A percentile compares a stretch with the other conserved stretches of the same genome.
Evolutionary conservation across 1,140 invertebrate species (phyloP).

Genomic region (Drosophila kanapiae): DNA sequence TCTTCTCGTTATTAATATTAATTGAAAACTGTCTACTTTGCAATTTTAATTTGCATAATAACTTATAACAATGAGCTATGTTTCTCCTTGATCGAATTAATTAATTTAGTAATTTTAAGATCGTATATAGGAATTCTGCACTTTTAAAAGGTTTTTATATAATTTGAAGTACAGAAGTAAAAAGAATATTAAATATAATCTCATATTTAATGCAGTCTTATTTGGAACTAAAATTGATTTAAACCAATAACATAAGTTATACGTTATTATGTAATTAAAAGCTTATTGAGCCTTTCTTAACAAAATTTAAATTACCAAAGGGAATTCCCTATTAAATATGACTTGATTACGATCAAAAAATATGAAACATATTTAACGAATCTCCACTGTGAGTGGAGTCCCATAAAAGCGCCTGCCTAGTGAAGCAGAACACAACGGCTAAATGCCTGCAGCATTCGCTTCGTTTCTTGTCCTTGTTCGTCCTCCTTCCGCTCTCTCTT

Average conservation of each 20-base stretch:
- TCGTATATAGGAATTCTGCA: not conserved
- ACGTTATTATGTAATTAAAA: not conserved
- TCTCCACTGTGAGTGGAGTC: conserved; percentile 29
- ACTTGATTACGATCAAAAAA: not conserved
- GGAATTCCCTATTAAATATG: rapidly evolving
- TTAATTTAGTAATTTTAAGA: conserved; percentile 20
- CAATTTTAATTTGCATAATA: conserved; percentile 9
- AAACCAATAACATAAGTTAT: too few species aligned
- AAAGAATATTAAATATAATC: too few species aligned
- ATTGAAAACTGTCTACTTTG: conserved; percentile 7
- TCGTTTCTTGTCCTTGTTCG: conserved; percentile 13
- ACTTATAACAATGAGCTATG: conserved; percentile 1
- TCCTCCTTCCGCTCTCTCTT: not conserved
- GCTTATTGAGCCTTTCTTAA: too few species aligned
- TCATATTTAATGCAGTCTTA: too few species aligned
- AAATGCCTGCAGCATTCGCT: conserved; percentile 56
- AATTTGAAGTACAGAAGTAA: too few species aligned
- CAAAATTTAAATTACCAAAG: not conserved
- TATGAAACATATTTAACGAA: not conserved
- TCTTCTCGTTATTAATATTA: conserved; percentile 10
- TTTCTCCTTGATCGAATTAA: not conserved
- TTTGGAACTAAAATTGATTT: too few species aligned
- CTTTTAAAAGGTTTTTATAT: not conserved
- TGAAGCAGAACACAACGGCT: conserved; percentile 37
- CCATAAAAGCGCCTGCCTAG: conserved; percentile 30